Conservation (phyloP, 64 coral and sea anemone genomes). For the Platygyra sinensis region DNA sequence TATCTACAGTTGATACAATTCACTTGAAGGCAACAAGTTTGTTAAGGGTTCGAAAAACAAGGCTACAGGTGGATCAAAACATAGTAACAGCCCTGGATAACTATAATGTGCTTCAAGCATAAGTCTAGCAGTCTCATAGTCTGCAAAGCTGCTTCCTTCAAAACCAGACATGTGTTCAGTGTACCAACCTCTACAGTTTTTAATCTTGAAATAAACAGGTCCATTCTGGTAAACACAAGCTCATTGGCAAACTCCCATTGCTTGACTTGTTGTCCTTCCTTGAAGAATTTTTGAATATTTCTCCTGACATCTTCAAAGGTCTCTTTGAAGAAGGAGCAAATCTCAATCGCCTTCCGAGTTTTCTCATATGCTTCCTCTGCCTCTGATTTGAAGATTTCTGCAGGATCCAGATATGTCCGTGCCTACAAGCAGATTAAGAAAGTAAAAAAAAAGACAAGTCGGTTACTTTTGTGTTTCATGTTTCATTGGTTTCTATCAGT, state of each 20-base stretch:
- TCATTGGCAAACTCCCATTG: conserved; percentile 94
- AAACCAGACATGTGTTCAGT: too few relatives aligned
- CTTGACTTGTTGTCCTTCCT: conserved; percentile 80
- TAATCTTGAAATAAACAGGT: conserved; percentile 85
- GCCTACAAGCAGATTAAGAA: conserved; percentile 56
- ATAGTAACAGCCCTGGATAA: too few relatives aligned
- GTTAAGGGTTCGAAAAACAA: too few relatives aligned
- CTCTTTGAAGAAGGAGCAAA: conserved; percentile 83
- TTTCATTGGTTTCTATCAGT: too few relatives aligned
- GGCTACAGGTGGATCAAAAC: too few relatives aligned
- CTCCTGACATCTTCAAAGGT: conserved; percentile 80
- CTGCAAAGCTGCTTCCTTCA: not conserved
- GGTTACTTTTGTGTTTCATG: too few relatives aligned
- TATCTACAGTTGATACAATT: too few relatives aligned
- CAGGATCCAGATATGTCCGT: conserved; percentile 85
- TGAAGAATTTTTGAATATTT: conserved; percentile 87
- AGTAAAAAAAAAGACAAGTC: not conserved
- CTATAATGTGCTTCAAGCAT: not conserved
- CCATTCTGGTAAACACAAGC: conserved; percentile 87
- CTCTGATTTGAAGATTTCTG: conserved; percentile 97
- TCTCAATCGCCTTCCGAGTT: conserved; percentile 71
- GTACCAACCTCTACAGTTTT: conserved; percentile 82
- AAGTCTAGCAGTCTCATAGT: not conserved
- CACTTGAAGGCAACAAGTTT: too few relatives aligned
- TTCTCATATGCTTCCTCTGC: conserved; percentile 92